Percentiles rank a stretch among this genome's conserved stretches.
Conservation (phyloP, 2,797 vertebrate species). For the Todus mexicanus region DNA sequence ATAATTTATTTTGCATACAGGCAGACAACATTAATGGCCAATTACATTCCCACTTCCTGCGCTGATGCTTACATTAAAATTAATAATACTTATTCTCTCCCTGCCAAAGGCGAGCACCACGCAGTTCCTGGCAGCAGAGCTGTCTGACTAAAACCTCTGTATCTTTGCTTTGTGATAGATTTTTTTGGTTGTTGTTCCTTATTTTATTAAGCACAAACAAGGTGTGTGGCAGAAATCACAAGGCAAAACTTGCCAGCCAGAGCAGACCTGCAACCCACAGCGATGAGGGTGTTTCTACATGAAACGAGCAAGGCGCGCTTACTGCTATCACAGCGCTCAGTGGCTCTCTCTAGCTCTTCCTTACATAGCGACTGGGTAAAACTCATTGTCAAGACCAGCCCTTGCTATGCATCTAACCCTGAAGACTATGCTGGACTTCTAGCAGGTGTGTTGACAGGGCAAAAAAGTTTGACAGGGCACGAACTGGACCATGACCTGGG, state of each 20-base stretch:
- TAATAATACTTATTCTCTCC: neutral
- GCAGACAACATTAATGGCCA: slow-evolving; percentile 39
- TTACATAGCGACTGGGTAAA: neutral
- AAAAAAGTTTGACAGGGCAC: neutral
- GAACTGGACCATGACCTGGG: neutral
- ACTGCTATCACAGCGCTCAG: neutral
- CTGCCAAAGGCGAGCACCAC: neutral
- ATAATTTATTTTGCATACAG: slow-evolving; percentile 62
- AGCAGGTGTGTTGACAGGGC: neutral
- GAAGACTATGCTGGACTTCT: neutral
- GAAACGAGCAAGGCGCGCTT: neutral
- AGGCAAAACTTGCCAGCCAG: neutral
- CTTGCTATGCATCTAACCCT: neutral
- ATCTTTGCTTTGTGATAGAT: neutral
- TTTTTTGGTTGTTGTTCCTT: neutral
- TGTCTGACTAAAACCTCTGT: neutral
- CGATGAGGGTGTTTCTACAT: neutral
- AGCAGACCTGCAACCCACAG: neutral
- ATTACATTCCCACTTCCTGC: slow-evolving; percentile 54
- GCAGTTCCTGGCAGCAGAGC: neutral
- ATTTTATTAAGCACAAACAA: neutral
- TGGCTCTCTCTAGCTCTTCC: neutral
- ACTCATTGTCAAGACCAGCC: neutral
- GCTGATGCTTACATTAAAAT: slow-evolving; percentile 44
- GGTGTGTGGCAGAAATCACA: neutral